A percentile compares a stretch with the other conserved stretches of the same genome.
Evolutionary conservation across 2,113 vertebrate species (phyloP).

Genomic region (Aphyosemion australe): DNA sequence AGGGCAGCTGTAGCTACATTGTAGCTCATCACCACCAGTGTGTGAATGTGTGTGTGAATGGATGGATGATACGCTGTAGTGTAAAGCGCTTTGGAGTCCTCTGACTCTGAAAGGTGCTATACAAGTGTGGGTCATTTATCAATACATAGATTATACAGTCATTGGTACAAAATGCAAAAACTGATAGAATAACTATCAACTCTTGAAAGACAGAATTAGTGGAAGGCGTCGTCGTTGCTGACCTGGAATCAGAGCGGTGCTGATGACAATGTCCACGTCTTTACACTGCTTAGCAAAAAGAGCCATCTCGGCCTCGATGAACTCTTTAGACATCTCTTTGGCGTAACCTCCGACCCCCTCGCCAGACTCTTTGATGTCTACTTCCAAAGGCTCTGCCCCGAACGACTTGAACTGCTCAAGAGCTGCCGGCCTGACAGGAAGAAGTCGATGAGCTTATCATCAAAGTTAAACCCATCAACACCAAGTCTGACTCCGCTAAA

Average conservation of each 20-base stretch:
- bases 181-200: no score
- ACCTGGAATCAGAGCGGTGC: conserved; percentile 81
- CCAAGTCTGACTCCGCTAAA: background rate
- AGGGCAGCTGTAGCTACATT: no score
- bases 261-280: conserved; percentile 77
- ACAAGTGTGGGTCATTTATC: no score
- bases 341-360: conserved; percentile 79
- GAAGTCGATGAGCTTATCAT: background rate
- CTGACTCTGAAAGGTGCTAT: no score
- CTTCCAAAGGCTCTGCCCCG: conserved; percentile 78
- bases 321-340: conserved; percentile 82
- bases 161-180: no score
- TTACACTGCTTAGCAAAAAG: conserved; percentile 79
- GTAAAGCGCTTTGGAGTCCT: no score
- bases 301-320: conserved; percentile 79
- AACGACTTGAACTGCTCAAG: conserved; percentile 83
- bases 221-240: conserved; percentile 1
- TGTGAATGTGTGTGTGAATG: no score
- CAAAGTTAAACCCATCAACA: background rate
- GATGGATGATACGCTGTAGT: no score
- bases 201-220: no score
- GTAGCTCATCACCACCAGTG: no score
- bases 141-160: no score
- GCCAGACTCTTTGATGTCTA: conserved; percentile 74
- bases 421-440: conserved; percentile 69